These are phyloP conservation scores for Lordiphosa fenestrarum DNA, from an alignment of 2,888 invertebrate genomes.

Conservation along the genomic window DNA sequence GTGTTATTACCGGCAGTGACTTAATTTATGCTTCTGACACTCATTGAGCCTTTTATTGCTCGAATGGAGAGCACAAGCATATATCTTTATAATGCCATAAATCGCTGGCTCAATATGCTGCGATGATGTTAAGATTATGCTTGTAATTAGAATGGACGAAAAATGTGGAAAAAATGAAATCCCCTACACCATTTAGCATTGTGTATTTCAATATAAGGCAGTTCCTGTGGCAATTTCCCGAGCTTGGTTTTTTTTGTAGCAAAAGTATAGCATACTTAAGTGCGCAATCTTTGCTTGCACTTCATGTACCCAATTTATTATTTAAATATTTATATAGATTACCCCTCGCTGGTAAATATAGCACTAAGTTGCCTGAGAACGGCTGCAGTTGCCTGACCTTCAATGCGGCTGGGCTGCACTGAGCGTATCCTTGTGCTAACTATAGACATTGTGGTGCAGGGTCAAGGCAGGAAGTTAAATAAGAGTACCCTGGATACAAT, in stretches of 20 bases:
- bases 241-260: too few species aligned
- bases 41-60: conserved; percentile 33
- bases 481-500: conserved; percentile 10
- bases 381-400: conserved; percentile 2
- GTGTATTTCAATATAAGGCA: too few species aligned
- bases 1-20: conserved; percentile 47
- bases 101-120: not conserved
- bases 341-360: not conserved
- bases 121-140: too few species aligned
- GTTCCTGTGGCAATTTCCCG: too few species aligned
- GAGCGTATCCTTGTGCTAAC: not conserved
- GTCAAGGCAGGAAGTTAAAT: conserved; percentile 9
- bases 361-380: conserved; percentile 1
- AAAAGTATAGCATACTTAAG: conserved; percentile 2
- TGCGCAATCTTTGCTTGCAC: not conserved
- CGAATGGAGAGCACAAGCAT: conserved; percentile 24
- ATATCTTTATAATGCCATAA: conserved; percentile 15
- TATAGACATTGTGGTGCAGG: not conserved
- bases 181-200: too few species aligned
- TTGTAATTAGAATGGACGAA: too few species aligned
- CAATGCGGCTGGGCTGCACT: conserved; percentile 1
- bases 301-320: not conserved
- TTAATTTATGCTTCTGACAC: conserved; percentile 51
- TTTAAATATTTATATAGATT: not conserved
- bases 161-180: too few species aligned